Evolutionary conservation across 2,888 invertebrate species (phyloP).

Genomic region (Napeogenes sylphis): DNA sequence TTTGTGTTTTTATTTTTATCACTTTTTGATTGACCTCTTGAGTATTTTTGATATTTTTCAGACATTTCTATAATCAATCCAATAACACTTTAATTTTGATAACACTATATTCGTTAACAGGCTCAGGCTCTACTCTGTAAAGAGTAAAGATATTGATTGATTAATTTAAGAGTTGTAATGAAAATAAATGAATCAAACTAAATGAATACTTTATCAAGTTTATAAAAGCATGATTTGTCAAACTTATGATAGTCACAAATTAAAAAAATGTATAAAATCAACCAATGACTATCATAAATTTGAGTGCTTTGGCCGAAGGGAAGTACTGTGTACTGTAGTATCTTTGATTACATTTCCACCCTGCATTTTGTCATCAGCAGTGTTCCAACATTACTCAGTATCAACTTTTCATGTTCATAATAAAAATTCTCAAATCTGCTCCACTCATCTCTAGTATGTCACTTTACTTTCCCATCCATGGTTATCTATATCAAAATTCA

Average conservation of each 20-base stretch:
- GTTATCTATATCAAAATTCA: slow-evolving; percentile 45
- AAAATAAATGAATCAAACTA: slow-evolving; percentile 17
- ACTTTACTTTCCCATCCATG: slow-evolving; percentile 70
- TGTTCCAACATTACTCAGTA: slow-evolving; percentile 60
- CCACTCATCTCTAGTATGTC: slow-evolving; percentile 39
- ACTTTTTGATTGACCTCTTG: slow-evolving; percentile 44
- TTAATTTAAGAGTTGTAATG: slow-evolving; percentile 23
- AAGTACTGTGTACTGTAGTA: slow-evolving; percentile 64
- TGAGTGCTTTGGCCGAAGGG: slow-evolving; percentile 45
- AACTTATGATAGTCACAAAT: slow-evolving; percentile 34
- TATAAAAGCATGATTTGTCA: slow-evolving; percentile 35
- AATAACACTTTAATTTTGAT: slow-evolving; percentile 30
- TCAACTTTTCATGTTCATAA: slow-evolving; percentile 52
- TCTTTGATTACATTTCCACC: slow-evolving; percentile 76
- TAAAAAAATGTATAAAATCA: slow-evolving; percentile 14
- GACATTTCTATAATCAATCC: slow-evolving; percentile 44
- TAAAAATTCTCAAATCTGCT: slow-evolving; percentile 34
- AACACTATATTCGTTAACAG: slow-evolving; percentile 28
- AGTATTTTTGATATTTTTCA: slow-evolving; percentile 43
- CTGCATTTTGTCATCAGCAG: slow-evolving; percentile 54
- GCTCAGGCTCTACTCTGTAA: slow-evolving; percentile 40
- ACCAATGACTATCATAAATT: slow-evolving; percentile 51
- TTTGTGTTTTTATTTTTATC: slow-evolving; percentile 43
- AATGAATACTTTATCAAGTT: slow-evolving; percentile 21
- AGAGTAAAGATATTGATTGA: slow-evolving; percentile 36